These are phyloP conservation scores for Chrysolina haemoptera DNA, from an alignment of 2,888 invertebrate genomes.

Conservation along the genomic window DNA sequence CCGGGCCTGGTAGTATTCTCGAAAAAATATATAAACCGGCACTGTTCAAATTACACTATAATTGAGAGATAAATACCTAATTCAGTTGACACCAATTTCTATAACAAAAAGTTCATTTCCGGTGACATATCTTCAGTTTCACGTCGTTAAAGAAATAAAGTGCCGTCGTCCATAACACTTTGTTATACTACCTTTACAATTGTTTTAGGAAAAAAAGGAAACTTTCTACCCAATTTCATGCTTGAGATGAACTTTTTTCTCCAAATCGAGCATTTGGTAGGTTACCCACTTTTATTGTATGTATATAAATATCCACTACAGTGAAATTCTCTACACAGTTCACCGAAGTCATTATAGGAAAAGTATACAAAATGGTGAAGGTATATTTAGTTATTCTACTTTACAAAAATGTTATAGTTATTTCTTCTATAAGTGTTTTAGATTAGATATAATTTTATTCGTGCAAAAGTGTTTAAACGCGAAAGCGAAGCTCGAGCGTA, in stretches of 20 bases:
- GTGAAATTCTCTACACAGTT: background rate
- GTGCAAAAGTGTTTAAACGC: too few relatives aligned
- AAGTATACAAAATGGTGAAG: background rate
- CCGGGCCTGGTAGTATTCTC: too few relatives aligned
- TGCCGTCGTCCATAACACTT: slow-evolving; percentile 21
- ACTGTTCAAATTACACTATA: too few relatives aligned
- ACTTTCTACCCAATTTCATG: slow-evolving; percentile 33
- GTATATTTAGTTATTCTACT: background rate
- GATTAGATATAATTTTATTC: too few relatives aligned
- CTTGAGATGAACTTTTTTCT: slow-evolving; percentile 17
- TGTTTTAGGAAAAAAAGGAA: slow-evolving; percentile 14
- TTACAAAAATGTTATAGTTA: background rate
- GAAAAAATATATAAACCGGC: too few relatives aligned
- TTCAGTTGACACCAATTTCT: too few relatives aligned
- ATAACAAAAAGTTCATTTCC: background rate
- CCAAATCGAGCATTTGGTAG: background rate
- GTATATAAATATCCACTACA: slow-evolving; percentile 21
- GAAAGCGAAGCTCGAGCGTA: too few relatives aligned
- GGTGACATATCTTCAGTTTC: background rate
- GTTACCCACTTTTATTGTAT: background rate
- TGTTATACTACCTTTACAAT: slow-evolving; percentile 20
- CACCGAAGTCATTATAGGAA: background rate
- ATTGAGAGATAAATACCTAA: too few relatives aligned
- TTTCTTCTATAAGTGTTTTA: too few relatives aligned
- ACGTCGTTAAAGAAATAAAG: slow-evolving; percentile 19